phyloP scores from a whole-genome alignment of 37 sponge, comb jelly and placozoan species.

The Oopsacas minuta region DNA sequence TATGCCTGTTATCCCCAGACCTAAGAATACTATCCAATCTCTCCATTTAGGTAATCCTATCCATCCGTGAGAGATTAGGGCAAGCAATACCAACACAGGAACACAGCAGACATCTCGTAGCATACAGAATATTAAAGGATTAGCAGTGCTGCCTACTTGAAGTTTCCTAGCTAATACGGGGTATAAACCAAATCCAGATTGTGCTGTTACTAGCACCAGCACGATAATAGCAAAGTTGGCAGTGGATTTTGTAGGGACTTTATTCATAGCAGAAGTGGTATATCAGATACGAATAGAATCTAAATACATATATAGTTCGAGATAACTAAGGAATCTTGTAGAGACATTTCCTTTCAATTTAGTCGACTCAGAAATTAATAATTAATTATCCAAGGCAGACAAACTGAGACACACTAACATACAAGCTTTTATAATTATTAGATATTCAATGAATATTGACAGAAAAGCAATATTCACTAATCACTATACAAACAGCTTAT shows the following conservation, averaged over 20 bases:
- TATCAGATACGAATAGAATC: no score
- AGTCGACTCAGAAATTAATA: no score
- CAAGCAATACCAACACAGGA: slow-evolving; percentile 12
- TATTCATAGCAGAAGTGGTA: no score
- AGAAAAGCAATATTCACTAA: no score
- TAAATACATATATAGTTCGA: no score
- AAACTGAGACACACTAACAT: no score
- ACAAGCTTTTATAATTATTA: no score
- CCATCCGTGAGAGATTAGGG: slow-evolving; percentile 1
- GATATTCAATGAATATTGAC: no score
- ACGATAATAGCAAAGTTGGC: not conserved
- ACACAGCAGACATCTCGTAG: slow-evolving; percentile 16
- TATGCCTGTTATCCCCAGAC: not conserved
- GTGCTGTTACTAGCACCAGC: slow-evolving; percentile 19
- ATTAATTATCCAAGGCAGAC: no score
- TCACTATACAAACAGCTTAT: slow-evolving; percentile 23
- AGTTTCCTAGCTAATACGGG: slow-evolving; percentile 14
- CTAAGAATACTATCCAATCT: not conserved
- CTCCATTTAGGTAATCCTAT: not conserved
- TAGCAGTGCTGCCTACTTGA: slow-evolving; percentile 7
- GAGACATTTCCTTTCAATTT: no score
- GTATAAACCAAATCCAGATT: slow-evolving; percentile 24
- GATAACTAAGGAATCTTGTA: no score
- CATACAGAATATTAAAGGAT: slow-evolving; percentile 22
- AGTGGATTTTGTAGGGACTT: no score